phyloP scores from a whole-genome alignment of 2,113 vertebrate genomes.

The Patagioenas fasciata region DNA sequence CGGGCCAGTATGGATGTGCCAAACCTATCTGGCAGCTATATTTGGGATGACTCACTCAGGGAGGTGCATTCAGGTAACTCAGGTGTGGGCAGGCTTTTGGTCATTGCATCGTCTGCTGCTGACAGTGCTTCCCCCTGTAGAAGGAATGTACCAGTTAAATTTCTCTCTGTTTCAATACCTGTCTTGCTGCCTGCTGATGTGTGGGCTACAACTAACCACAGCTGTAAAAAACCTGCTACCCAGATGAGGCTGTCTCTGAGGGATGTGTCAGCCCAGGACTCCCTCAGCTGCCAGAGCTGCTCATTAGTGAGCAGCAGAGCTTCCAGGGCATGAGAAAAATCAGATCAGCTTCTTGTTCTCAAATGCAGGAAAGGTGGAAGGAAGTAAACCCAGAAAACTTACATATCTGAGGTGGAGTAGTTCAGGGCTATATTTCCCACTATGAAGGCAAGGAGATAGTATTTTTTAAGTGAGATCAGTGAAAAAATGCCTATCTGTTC shows the following conservation, averaged over 20 bases:
- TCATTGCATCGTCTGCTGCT: background rate
- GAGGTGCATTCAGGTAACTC: background rate
- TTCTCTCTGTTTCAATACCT: background rate
- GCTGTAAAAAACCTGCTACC: background rate
- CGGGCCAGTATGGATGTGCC: background rate
- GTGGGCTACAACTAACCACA: background rate
- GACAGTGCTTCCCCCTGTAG: background rate
- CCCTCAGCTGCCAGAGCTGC: background rate
- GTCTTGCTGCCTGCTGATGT: background rate
- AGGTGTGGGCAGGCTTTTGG: background rate
- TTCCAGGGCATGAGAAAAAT: background rate
- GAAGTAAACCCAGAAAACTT: background rate
- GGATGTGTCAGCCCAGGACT: fast-evolving
- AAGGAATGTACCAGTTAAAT: conserved; percentile 3
- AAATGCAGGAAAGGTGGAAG: background rate
- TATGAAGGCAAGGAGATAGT: background rate
- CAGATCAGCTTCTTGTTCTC: background rate
- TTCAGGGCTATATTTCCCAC: background rate
- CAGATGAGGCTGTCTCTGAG: background rate
- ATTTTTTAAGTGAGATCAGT: background rate
- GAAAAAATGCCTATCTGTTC: background rate
- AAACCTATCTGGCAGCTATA: background rate
- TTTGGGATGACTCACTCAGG: background rate
- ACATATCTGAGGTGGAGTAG: background rate
- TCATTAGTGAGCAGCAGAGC: background rate